Evolutionary conservation across 2,113 vertebrate genomes (phyloP), one percentile per base, ranked within the genome.

Genomic region (Pachycephala philippinensis): DNA sequence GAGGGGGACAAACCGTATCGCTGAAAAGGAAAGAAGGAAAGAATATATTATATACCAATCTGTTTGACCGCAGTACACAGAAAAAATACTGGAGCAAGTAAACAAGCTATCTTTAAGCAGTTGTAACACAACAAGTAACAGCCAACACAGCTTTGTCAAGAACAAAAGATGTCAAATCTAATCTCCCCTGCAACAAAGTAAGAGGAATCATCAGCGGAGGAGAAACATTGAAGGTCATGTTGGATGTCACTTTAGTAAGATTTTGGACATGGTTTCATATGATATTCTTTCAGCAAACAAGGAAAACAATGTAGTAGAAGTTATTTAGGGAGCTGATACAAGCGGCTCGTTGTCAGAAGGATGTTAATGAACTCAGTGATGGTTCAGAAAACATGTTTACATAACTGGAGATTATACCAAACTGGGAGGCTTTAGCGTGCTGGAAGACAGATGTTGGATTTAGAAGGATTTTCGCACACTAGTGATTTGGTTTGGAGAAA

Each of bases 151-250:
- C 61, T 90, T 88, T 88, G 57, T 79, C 44, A 69, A 87, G 60
- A 95, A 71, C 64, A 93, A 84, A 95, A 87, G 54, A 75, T 54
- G 72, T 75, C 72, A 87, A 83, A 81, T 81, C 42, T 89, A 61
- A 78, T 89, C 49, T 70, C 28, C 74, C 19, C 49, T 63, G 52
- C 64, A 61, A 70, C 64, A 74, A 77, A 91, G 47, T 53, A 79
- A 50, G 76, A 69, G 40, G 66, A 47, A 35, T 80, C 9, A 4
- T 83, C 54, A 84, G 59, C 11, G 6, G 56, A 81, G 44, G 50
- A 70, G 56, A 91, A 94, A 66, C 39, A 57, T 6, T 45, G 63
- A 59, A 30, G 80, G 59, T 50, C 71, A 76, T 68, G 79, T 60
- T 68, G 54, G 47, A 75, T 90, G 60, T 85, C 78, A 49, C 71